Conservation (phyloP, 2,888 invertebrate genomes). For the Parasteatoda lunata region DNA sequence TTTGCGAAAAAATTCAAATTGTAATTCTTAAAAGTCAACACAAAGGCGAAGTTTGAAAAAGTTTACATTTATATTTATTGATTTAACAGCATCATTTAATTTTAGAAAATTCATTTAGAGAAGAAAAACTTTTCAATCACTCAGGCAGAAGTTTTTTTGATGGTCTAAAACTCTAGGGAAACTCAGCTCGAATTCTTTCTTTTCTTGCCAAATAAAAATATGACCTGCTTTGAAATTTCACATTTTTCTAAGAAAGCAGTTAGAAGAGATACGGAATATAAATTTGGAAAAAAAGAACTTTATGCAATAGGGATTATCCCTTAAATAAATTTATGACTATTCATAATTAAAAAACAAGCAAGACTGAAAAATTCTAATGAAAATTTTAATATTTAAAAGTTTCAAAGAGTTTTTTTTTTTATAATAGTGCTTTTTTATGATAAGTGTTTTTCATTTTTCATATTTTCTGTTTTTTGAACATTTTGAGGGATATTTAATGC, state of each 20-base stretch:
- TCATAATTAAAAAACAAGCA: too few relatives aligned
- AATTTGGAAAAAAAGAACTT: slow-evolving; percentile 8
- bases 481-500: too few relatives aligned
- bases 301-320: background rate
- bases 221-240: slow-evolving; percentile 25
- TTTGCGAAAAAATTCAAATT: too few relatives aligned
- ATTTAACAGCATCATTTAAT: background rate
- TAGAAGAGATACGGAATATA: slow-evolving; percentile 8
- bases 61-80: too few relatives aligned
- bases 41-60: too few relatives aligned
- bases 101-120: background rate
- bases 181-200: background rate
- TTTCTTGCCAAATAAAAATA: slow-evolving; percentile 35
- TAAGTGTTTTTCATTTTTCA: too few relatives aligned
- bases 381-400: too few relatives aligned
- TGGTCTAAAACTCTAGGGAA: slow-evolving; percentile 26
- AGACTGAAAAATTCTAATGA: too few relatives aligned
- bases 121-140: slow-evolving; percentile 13
- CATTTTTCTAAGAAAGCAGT: slow-evolving; percentile 21
- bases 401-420: too few relatives aligned
- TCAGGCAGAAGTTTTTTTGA: slow-evolving; percentile 11
- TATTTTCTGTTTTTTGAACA: too few relatives aligned
- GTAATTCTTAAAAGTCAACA: too few relatives aligned
- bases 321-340: background rate
- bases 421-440: too few relatives aligned